phyloP scores from a whole-genome alignment of 2,797 vertebrate species.

The Naso thynnoides region DNA sequence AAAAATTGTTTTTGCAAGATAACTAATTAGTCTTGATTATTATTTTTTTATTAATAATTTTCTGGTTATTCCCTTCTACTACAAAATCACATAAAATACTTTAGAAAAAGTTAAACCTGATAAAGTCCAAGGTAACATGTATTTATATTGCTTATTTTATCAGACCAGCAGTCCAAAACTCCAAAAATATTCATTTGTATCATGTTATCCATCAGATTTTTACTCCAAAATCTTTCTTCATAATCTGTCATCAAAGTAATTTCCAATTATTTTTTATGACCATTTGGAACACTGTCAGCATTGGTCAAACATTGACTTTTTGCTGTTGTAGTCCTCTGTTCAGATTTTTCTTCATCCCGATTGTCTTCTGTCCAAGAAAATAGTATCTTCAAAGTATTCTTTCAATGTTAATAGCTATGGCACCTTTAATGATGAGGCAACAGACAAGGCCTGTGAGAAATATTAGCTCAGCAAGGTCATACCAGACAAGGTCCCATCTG shows the following conservation, averaged over 20 bases:
- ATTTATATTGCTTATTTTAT: background rate
- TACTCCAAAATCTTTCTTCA: background rate
- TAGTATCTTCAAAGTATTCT: slow-evolving; percentile 74
- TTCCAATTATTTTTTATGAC: background rate
- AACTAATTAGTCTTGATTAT: background rate
- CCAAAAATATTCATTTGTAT: background rate
- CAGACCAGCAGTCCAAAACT: background rate
- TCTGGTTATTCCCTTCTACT: too few species aligned
- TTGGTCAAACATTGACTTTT: slow-evolving; percentile 55
- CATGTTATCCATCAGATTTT: background rate
- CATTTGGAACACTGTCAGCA: background rate
- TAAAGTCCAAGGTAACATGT: background rate
- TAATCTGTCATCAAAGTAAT: background rate
- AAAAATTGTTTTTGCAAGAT: too few species aligned
- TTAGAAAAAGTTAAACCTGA: background rate
- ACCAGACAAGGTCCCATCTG: slow-evolving; percentile 84
- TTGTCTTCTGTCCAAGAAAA: slow-evolving; percentile 73
- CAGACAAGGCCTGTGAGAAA: slow-evolving; percentile 79
- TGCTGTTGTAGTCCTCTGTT: slow-evolving; percentile 44
- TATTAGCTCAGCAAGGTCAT: slow-evolving; percentile 84
- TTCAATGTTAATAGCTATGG: slow-evolving; percentile 75
- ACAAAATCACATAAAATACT: background rate
- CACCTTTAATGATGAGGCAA: slow-evolving; percentile 82
- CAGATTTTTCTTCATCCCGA: slow-evolving; percentile 50
- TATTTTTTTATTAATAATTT: background rate